Evolutionary conservation across 2,888 invertebrate species (phyloP).

Genomic region (Morpho helenor): DNA sequence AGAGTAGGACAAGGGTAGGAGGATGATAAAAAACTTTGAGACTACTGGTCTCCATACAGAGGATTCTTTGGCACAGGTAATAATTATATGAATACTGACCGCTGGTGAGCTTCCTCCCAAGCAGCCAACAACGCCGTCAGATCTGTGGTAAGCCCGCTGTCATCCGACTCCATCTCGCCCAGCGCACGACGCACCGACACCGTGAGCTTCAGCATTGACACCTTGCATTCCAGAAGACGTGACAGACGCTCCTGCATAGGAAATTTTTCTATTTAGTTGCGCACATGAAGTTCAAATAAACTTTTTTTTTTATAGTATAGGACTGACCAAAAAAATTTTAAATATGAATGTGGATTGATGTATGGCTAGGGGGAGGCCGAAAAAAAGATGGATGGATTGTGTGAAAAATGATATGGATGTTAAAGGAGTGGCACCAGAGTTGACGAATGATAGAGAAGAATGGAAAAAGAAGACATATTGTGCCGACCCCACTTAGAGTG

Average conservation of each 20-base stretch:
- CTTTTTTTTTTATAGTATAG: background rate
- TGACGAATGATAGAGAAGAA: no score
- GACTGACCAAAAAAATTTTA: background rate
- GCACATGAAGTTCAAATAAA: background rate
- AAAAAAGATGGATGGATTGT: no score
- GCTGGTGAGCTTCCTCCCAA: conserved; percentile 85
- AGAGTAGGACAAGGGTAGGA: no score
- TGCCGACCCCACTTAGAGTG: no score
- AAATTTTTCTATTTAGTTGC: conserved; percentile 1
- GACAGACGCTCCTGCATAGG: conserved; percentile 71
- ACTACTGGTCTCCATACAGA: no score
- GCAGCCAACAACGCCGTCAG: conserved; percentile 83
- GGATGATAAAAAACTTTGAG: no score
- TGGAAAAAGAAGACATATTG: no score
- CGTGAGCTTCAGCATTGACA: conserved; percentile 77
- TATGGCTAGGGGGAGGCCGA: no score
- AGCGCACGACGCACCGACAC: conserved; percentile 79
- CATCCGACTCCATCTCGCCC: conserved; percentile 65
- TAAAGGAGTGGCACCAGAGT: no score
- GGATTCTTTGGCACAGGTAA: no score
- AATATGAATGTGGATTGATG: no score
- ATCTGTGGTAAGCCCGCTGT: conserved; percentile 80
- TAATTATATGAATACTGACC: conserved; percentile 55
- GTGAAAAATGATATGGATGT: no score
- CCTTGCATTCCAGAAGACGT: conserved; percentile 75